A percentile compares a stretch with the other conserved stretches of the same genome.
These are phyloP conservation scores for Yponomeuta malinellus DNA, from an alignment of 2,888 invertebrate species.

Conservation along the genomic window DNA sequence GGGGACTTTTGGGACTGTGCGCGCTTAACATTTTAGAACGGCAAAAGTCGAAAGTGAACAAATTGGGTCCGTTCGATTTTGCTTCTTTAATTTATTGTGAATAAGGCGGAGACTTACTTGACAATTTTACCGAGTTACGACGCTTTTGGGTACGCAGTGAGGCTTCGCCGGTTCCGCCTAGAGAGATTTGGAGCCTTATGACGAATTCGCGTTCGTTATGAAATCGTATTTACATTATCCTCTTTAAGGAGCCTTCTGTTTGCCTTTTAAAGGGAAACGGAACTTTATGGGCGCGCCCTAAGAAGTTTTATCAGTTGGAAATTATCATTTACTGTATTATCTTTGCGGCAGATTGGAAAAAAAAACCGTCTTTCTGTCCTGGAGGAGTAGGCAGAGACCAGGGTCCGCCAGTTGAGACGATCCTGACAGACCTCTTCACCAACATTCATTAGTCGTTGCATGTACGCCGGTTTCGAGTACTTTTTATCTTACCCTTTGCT, in stretches of 20 bases:
- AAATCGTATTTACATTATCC: conserved; percentile 63
- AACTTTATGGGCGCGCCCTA: no score
- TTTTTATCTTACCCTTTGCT: no score
- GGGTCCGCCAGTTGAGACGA: no score
- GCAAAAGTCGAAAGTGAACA: conserved; percentile 48
- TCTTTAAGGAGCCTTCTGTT: conserved; percentile 30
- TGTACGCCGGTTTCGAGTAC: no score
- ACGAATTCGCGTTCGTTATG: conserved; percentile 64
- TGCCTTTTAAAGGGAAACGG: not conserved
- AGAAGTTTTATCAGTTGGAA: not conserved
- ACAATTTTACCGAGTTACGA: conserved; percentile 23
- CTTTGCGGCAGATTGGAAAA: not conserved
- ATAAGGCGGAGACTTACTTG: conserved; percentile 30
- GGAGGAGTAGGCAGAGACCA: no score
- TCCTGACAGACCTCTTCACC: no score
- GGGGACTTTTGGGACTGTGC: conserved; percentile 34
- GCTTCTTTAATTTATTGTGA: not conserved
- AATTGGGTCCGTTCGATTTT: conserved; percentile 20
- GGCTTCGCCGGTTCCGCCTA: conserved; percentile 44
- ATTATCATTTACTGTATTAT: not conserved
- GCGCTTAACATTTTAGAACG: conserved; percentile 25
- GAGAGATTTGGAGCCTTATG: conserved; percentile 71
- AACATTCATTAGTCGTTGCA: no score
- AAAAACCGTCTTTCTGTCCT: not conserved
- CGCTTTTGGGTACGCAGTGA: conserved; percentile 26